Conservation (phyloP, 2,113 vertebrate genomes). For the Corythornis madagascariensis region DNA sequence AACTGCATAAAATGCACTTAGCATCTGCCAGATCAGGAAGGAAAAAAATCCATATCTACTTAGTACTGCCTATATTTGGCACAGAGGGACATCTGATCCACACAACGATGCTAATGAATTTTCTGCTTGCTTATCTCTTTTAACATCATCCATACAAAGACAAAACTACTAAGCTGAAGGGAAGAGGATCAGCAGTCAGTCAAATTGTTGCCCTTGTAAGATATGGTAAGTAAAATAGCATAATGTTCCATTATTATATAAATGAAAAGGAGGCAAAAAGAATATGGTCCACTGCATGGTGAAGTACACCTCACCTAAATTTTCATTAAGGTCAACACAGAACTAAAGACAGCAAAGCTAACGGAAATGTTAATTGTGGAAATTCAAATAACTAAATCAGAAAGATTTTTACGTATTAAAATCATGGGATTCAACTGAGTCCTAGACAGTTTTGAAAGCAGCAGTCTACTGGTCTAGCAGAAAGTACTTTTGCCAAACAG, state of each 20-base stretch:
- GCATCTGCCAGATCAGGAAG: slow-evolving; percentile 38
- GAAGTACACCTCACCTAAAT: background rate
- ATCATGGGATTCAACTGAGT: background rate
- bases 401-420: background rate
- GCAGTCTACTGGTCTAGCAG: background rate
- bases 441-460: background rate
- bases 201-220: background rate
- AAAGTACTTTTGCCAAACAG: background rate
- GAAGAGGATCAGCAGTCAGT: background rate
- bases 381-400: background rate
- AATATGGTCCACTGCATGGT: background rate
- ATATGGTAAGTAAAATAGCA: background rate
- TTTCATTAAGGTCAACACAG: background rate
- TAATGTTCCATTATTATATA: background rate
- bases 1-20: slow-evolving; percentile 49
- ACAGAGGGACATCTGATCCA: slow-evolving; percentile 30
- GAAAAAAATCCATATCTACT: slow-evolving; percentile 6
- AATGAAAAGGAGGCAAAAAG: background rate
- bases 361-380: background rate
- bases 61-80: slow-evolving; percentile 37
- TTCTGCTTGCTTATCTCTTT: slow-evolving; percentile 15
- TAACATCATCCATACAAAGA: background rate
- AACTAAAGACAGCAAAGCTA: background rate
- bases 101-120: slow-evolving; percentile 16
- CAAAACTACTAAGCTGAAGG: background rate